Percentiles rank a stretch among this genome's conserved stretches.
Conservation (phyloP, 1,140 invertebrate genomes). For the Drosophila auraria region DNA sequence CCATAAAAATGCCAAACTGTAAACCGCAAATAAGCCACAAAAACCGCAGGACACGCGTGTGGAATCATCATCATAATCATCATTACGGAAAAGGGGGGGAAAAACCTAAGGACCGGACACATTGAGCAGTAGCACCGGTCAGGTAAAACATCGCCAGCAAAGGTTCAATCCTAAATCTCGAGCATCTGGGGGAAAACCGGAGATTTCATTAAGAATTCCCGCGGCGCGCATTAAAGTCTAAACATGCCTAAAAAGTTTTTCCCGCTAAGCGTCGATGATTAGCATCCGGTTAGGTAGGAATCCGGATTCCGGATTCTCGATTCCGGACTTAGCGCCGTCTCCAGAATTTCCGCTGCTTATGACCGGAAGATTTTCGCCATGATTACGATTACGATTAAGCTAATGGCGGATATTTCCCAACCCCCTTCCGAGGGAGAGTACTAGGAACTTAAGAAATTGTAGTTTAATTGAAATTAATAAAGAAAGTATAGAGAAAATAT, state of each 20-base stretch:
- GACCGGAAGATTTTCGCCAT: conserved; percentile 77
- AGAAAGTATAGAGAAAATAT: neutral
- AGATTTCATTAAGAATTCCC: conserved; percentile 82
- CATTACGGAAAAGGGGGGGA: conserved; percentile 49
- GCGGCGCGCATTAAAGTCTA: conserved; percentile 81
- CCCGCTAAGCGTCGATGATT: conserved; percentile 71
- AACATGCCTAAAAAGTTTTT: conserved; percentile 81
- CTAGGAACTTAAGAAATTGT: neutral
- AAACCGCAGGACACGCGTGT: conserved; percentile 72
- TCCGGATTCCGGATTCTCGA: conserved; percentile 1
- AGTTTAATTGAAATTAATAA: neutral
- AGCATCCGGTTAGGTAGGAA: conserved; percentile 70
- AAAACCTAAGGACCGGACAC: conserved; percentile 48
- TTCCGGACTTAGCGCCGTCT: conserved; percentile 70
- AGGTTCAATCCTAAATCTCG: conserved; percentile 13
- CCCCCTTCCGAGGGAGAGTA: conserved; percentile 42
- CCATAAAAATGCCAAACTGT: conserved; percentile 55
- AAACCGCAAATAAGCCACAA: conserved; percentile 75
- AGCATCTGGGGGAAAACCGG: conserved; percentile 59
- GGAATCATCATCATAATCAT: conserved; percentile 59
- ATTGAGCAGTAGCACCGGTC: conserved; percentile 36
- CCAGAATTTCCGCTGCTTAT: conserved; percentile 75
- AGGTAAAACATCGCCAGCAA: conserved; percentile 38
- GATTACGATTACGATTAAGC: conserved; percentile 81
- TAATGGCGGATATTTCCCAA: conserved; percentile 79